Percentiles rank a stretch among this genome's conserved stretches.
These are phyloP conservation scores for Aphelinus atriplicis DNA, from an alignment of 1,140 invertebrate genomes.

Conservation along the genomic window DNA sequence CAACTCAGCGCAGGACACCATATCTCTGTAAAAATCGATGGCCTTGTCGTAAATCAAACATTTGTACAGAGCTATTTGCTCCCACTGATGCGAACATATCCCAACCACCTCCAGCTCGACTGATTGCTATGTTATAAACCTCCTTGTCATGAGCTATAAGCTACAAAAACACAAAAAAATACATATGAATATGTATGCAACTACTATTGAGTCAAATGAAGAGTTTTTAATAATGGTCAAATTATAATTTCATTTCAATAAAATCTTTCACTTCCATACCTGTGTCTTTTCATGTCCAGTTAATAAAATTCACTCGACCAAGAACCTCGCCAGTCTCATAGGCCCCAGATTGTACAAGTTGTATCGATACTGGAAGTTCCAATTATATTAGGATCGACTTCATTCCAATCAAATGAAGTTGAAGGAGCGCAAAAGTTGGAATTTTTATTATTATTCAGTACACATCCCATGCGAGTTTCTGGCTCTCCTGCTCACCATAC, in stretches of 20 bases:
- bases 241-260: too few species aligned
- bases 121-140: conserved; percentile 99
- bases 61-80: conserved; percentile 97
- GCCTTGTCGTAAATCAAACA: conserved; percentile 87
- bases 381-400: conserved; percentile 97
- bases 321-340: conserved; percentile 91
- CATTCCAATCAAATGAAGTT: conserved; percentile 65
- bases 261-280: background rate
- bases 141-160: conserved; percentile 99
- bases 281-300: conserved; percentile 96
- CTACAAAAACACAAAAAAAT: conserved; percentile 65
- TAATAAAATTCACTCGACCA: conserved; percentile 87
- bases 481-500: conserved; percentile 69
- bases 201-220: background rate
- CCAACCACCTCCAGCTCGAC: conserved; percentile 94
- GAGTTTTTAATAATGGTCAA: too few species aligned
- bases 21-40: too few species aligned
- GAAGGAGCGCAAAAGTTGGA: conserved; percentile 99
- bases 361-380: conserved; percentile 99
- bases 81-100: conserved; percentile 99
- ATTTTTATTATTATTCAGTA: conserved; percentile 78
- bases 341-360: conserved; percentile 99
- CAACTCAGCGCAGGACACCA: too few species aligned
- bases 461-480: too few species aligned
- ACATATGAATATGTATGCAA: background rate